These are phyloP conservation scores for Ormyrus labotus DNA, from an alignment of 2,888 invertebrate species.

Conservation along the genomic window DNA sequence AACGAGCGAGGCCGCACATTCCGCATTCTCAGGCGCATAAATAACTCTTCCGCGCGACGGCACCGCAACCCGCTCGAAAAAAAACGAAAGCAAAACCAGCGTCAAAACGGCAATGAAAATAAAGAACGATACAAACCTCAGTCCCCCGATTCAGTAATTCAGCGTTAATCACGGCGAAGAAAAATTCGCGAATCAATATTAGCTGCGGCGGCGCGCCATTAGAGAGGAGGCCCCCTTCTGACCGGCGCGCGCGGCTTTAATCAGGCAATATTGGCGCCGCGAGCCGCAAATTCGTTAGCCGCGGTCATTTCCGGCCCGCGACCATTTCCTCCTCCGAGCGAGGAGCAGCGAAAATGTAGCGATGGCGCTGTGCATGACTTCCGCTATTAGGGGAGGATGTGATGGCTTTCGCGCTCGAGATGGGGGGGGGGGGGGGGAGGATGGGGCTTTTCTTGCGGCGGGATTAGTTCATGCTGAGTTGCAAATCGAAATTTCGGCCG, in stretches of 20 bases:
- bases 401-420: neutral
- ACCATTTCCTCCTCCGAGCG: too few species aligned
- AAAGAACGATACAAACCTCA: too few species aligned
- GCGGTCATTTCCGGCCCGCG: slow-evolving; percentile 20
- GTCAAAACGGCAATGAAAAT: too few species aligned
- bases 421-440: neutral
- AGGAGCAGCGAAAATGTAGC: too few species aligned
- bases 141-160: too few species aligned
- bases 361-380: neutral
- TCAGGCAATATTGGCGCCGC: slow-evolving; percentile 35
- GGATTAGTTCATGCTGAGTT: too few species aligned
- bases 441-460: too few species aligned
- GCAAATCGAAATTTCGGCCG: too few species aligned
- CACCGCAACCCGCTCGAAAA: too few species aligned
- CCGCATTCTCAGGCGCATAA: neutral
- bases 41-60: neutral
- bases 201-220: neutral
- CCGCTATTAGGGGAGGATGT: slow-evolving; percentile 7
- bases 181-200: slow-evolving; percentile 18
- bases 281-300: slow-evolving; percentile 34
- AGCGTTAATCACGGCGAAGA: neutral
- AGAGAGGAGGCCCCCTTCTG: neutral
- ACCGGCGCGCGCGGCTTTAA: slow-evolving; percentile 27
- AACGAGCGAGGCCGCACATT: neutral
- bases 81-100: too few species aligned